phyloP scores from a whole-genome alignment of 2,113 vertebrate genomes.

The Grammomys dolichurus region DNA sequence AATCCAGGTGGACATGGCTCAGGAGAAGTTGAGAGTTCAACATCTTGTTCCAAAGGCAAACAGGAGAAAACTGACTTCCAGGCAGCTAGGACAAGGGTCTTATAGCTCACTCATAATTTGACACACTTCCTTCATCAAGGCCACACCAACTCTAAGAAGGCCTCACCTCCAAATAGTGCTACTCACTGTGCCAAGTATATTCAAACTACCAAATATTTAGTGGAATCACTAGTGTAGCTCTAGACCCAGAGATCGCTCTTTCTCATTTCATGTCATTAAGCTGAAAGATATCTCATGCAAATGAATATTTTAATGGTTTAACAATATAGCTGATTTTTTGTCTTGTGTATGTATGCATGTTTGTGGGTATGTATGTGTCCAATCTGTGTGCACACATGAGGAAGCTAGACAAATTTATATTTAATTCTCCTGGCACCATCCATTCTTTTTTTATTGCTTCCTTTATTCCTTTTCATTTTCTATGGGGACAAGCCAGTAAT shows the following conservation, averaged over 20 bases:
- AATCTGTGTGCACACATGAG: background rate
- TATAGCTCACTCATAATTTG: too few species aligned
- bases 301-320: background rate
- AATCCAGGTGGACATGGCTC: too few species aligned
- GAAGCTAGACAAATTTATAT: background rate
- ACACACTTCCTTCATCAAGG: too few species aligned
- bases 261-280: background rate
- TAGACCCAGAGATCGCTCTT: background rate
- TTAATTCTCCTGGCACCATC: background rate
- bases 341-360: background rate
- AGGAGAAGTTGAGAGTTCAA: too few species aligned
- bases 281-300: background rate
- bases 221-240: too few species aligned
- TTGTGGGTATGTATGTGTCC: background rate
- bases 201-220: too few species aligned
- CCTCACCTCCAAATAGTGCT: too few species aligned
- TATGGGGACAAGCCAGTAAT: background rate
- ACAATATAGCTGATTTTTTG: background rate
- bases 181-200: too few species aligned
- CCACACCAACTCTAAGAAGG: too few species aligned
- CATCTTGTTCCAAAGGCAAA: too few species aligned
- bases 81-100: too few species aligned
- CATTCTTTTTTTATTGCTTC: background rate
- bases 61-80: too few species aligned
- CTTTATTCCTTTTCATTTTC: background rate